Percentiles rank a stretch among this genome's conserved stretches.
Conservation (phyloP, 1,140 invertebrate genomes). For the Macrosteles quadrilineatus region DNA sequence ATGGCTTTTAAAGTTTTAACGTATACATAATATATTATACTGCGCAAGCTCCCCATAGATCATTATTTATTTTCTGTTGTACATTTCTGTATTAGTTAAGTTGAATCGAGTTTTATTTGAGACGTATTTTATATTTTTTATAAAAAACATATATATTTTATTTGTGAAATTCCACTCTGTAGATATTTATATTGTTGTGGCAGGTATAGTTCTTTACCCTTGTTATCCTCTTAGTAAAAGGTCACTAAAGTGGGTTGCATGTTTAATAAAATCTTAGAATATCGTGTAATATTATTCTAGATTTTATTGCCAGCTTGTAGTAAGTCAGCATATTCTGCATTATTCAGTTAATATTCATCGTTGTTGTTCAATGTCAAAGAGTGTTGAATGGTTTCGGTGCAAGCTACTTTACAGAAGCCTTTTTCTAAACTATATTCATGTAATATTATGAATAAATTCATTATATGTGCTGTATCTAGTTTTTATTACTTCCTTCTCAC, state of each 20-base stretch:
- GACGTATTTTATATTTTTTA: conserved; percentile 26
- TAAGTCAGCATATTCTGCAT: conserved; percentile 11
- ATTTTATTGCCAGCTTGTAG: conserved; percentile 23
- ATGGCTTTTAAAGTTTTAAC: not conserved
- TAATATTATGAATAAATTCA: conserved; percentile 27
- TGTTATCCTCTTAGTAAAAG: conserved; percentile 21
- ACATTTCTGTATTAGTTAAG: conserved; percentile 12
- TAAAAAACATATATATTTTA: conserved; percentile 9
- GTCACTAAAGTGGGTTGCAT: conserved; percentile 29
- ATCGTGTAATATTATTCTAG: conserved; percentile 14
- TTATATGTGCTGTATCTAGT: not conserved
- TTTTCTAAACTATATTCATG: conserved; percentile 26
- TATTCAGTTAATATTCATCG: conserved; percentile 16
- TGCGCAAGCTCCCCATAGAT: not conserved
- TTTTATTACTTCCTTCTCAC: not conserved
- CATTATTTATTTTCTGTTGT: conserved; percentile 24
- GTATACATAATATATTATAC: conserved; percentile 8
- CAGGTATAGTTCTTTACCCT: conserved; percentile 24
- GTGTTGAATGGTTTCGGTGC: conserved; percentile 14
- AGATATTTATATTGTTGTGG: conserved; percentile 20
- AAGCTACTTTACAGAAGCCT: conserved; percentile 29
- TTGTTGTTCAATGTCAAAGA: conserved; percentile 24
- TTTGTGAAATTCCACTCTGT: conserved; percentile 7
- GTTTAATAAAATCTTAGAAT: conserved; percentile 22
- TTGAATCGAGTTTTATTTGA: conserved; percentile 6